Base-by-base conservation (phyloP, 2,888 invertebrate genomes). In the Macrostomum cliftonense region DNA sequence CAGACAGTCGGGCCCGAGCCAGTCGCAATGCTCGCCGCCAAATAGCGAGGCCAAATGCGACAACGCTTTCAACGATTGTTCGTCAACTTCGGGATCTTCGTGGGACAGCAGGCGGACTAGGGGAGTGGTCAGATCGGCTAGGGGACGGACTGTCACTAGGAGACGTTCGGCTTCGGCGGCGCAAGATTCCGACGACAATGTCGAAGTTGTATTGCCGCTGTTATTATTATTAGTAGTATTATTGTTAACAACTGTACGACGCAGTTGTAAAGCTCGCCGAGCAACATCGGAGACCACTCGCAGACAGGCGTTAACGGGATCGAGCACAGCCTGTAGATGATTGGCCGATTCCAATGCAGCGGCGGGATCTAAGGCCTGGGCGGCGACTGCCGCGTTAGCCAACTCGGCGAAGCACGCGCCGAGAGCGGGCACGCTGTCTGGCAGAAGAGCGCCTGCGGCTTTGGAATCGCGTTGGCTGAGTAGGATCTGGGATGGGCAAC, bases 21-120 rank as follows among this genome's bases (percentile, higher is more conserved):
- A 57, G 13, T 68, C 63, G 45, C 59, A 57, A 51, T 62, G 59
- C 53, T 68, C 68, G n/a, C 67, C 68, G n/a, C 69, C 70, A 61
- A 64, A 70, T 49, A 70, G 55, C 55, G 69, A 68, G 1, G 67
- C 65, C 42, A 68, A 54, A 40, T 68, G 56, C 9, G 67, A 67
- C 45, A 70, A 56, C 45, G 60, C 61, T 54, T 65, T 67, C 40
- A 62, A 56, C 5, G 67, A 56, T 20, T 61, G 50, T 39, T 69
- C 68, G 37, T 62, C 59, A 2, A 69, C 59, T 42, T 70, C 69
- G 43, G 55, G 51, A 51, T 70, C 68, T 21, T 67, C 65, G 55
- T 65, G 59, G 28, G 59, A 60, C 44, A 70, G 55, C 59, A 65
- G 56, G 37, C 65, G 65, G 39, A 64, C 62, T 7, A 67, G 58